These are phyloP conservation scores for Tachuris rubrigastra DNA, from an alignment of 2,113 vertebrate species.

Conservation along the genomic window DNA sequence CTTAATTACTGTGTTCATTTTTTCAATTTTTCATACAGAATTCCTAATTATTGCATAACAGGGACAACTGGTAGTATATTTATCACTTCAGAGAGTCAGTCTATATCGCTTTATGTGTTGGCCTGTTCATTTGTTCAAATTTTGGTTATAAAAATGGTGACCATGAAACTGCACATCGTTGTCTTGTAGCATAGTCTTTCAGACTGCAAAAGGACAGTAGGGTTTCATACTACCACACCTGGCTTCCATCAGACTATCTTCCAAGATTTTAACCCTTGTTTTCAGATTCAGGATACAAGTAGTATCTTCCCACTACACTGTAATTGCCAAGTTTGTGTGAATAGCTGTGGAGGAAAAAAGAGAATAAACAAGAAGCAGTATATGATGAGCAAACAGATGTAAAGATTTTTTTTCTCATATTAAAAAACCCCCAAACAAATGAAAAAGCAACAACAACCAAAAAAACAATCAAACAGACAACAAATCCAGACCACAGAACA, in stretches of 20 bases:
- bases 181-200: neutral
- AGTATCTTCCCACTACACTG: neutral
- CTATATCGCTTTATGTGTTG: neutral
- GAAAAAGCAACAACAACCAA: neutral
- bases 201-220: neutral
- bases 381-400: neutral
- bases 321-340: neutral
- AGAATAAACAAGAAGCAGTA: neutral
- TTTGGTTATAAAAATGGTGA: neutral
- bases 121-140: neutral
- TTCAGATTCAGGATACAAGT: neutral
- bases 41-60: neutral
- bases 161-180: fast-evolving
- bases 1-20: neutral
- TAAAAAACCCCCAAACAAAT: neutral
- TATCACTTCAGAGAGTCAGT: neutral
- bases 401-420: conserved; percentile 2
- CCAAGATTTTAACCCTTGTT: neutral
- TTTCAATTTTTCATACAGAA: neutral
- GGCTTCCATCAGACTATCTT: neutral
- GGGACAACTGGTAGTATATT: neutral
- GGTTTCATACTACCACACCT: neutral
- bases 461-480: neutral
- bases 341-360: neutral
- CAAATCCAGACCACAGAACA: neutral